Base-by-base conservation (phyloP, 2,113 vertebrate genomes). In the Labeo catla region DNA sequence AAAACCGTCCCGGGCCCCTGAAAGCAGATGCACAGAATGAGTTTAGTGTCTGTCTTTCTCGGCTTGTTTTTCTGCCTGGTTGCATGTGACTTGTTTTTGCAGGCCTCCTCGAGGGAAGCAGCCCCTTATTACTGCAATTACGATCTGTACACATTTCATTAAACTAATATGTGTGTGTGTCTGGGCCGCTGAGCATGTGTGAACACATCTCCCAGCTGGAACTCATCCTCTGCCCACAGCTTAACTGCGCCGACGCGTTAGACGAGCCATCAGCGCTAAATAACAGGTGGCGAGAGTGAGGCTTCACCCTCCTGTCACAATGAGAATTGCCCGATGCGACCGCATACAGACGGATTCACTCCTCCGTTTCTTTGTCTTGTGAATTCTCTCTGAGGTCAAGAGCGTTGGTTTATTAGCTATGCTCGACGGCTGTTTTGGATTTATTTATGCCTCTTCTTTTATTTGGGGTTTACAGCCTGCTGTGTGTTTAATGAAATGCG, bases 81-180 rank as follows among this genome's bases (percentile, higher is more conserved):
- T 63, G 57, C 66, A 47, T 87, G 59, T 77, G 72, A 36, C 59
- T 92, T 95, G 76, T 94, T 94, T 93, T 94, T 94, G 93, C 89
- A 91, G 92, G 78, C 90, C 94, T 93, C 90, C 49, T 94, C 72
- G 9, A 39, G 8, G 95, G 96, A 94, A 95, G 94, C 95, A 95
- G 95, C 96, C 95, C 93, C 95, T 96, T 96, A 97, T 97, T 97
- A 98, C 96, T 95, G 95, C 96, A 97, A 97, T 98, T 98, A 98
- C 96, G 96, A 95, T 96, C 96, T 96, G 97, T 96, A 96, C 97
- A 98, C 97, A 97, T 98, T 98, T 98, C 97, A 98, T 98, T 97
- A 98, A 96, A 95, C 96, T 96, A 97, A 97, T 96, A 96, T 94
- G 90, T 81, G 93, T 95, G 91, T 95, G 86, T 88, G 91, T 84